phyloP scores from a whole-genome alignment of 2,888 invertebrate species.

The Drosophila subsilvestris region DNA sequence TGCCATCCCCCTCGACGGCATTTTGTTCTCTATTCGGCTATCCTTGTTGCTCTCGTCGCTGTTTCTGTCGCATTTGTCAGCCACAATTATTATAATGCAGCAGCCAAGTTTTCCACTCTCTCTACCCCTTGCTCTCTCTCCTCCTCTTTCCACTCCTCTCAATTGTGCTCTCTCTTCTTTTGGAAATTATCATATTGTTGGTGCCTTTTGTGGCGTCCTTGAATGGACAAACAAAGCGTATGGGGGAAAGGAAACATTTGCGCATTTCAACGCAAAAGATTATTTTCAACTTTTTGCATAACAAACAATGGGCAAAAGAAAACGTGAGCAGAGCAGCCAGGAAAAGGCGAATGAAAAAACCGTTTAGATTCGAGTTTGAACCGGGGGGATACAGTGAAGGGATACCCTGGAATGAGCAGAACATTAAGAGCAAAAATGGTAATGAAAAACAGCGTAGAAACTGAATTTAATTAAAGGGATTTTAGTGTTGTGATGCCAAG shows the following conservation, averaged over 20 bases:
- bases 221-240: conserved; percentile 61
- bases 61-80: conserved; percentile 65
- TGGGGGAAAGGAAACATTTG: conserved; percentile 57
- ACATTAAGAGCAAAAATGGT: neutral
- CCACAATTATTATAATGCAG: conserved; percentile 67
- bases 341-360: conserved; percentile 17
- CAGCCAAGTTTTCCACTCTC: conserved; percentile 41
- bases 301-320: conserved; percentile 24
- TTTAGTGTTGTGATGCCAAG: neutral
- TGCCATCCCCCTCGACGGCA: conserved; percentile 60
- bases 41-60: conserved; percentile 28
- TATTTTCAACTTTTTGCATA: conserved; percentile 53
- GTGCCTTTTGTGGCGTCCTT: conserved; percentile 66
- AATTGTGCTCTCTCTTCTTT: conserved; percentile 20
- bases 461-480: neutral
- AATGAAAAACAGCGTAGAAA: neutral
- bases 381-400: too few relatives aligned
- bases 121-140: conserved; percentile 12
- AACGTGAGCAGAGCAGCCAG: conserved; percentile 12
- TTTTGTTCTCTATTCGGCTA: conserved; percentile 42
- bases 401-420: conserved; percentile 8
- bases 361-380: conserved; percentile 4
- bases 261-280: conserved; percentile 67
- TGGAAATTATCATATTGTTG: conserved; percentile 71
- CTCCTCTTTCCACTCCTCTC: neutral